Evolutionary conservation across 2,888 invertebrate genomes (phyloP).

Genomic region (Boloria euphrosyne): DNA sequence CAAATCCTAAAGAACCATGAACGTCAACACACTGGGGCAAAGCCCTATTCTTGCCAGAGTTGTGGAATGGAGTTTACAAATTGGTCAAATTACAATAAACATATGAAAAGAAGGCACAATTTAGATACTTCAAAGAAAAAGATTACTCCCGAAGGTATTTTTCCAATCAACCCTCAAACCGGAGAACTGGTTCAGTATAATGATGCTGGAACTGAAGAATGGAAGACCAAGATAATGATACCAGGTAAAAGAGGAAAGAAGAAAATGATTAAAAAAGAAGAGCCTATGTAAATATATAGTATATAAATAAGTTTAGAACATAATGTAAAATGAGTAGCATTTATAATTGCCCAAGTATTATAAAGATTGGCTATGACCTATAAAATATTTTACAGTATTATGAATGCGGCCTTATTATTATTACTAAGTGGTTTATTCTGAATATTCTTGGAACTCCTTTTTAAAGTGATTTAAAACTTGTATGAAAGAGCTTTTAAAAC

Average conservation of each 20-base stretch:
- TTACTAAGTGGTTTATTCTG: too few species aligned
- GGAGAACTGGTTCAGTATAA: slow-evolving; percentile 66
- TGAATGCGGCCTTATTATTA: too few species aligned
- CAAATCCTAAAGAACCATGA: slow-evolving; percentile 88
- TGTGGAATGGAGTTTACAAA: slow-evolving; percentile 89
- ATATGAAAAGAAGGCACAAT: slow-evolving; percentile 89
- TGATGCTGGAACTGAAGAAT: slow-evolving; percentile 68
- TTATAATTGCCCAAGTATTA: background rate
- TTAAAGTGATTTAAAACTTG: too few species aligned
- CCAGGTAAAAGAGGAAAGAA: slow-evolving; percentile 71
- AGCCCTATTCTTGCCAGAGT: slow-evolving; percentile 87
- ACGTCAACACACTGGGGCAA: slow-evolving; percentile 86
- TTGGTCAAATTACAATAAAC: slow-evolving; percentile 92
- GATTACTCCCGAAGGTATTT: slow-evolving; percentile 79
- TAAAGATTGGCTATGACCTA: too few species aligned
- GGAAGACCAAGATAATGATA: slow-evolving; percentile 73
- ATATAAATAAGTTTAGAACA: background rate
- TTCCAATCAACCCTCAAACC: slow-evolving; percentile 71
- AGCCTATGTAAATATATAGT: slow-evolving; percentile 33
- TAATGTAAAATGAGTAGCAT: background rate
- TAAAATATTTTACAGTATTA: too few species aligned
- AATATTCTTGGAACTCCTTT: too few species aligned
- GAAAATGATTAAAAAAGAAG: slow-evolving; percentile 60
- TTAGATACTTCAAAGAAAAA: slow-evolving; percentile 75
- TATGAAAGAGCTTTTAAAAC: background rate